These are phyloP conservation scores for Drosophila acutilabella DNA, from an alignment of 2,888 invertebrate species.

Conservation along the genomic window DNA sequence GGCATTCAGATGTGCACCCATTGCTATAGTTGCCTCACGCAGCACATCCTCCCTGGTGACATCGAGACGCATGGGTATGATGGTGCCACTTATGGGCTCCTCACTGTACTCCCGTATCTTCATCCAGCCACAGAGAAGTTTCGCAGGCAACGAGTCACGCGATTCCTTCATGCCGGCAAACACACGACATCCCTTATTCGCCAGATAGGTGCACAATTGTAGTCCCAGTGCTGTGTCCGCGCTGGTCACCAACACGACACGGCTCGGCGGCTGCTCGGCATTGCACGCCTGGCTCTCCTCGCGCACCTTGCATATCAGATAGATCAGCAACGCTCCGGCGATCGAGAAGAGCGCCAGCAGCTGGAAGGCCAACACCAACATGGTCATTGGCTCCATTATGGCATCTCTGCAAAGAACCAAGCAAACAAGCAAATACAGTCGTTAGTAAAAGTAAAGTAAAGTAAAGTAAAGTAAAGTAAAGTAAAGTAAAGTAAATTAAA, in stretches of 20 bases:
- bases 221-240: constrained; percentile 92
- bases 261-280: constrained; percentile 86
- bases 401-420: constrained; percentile 75
- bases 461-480: too few relatives aligned
- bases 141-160: constrained; percentile 87
- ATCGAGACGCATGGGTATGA: constrained; percentile 91
- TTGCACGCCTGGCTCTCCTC: constrained; percentile 86
- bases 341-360: constrained; percentile 92
- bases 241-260: constrained; percentile 91
- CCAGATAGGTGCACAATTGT: constrained; percentile 90
- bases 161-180: constrained; percentile 90
- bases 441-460: too few relatives aligned
- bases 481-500: too few relatives aligned
- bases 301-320: constrained; percentile 91
- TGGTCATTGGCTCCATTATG: constrained; percentile 92
- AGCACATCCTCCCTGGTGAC: constrained; percentile 92
- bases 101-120: constrained; percentile 87
- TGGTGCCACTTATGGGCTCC: constrained; percentile 85
- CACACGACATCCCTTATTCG: constrained; percentile 90
- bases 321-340: constrained; percentile 92
- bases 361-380: constrained; percentile 92
- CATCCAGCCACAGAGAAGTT: constrained; percentile 87
- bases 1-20: constrained; percentile 92
- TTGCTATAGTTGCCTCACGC: constrained; percentile 91
- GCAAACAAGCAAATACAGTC: neutral